phyloP scores from a whole-genome alignment of 2,888 invertebrate genomes.

The Pristionchus maxplancki region DNA sequence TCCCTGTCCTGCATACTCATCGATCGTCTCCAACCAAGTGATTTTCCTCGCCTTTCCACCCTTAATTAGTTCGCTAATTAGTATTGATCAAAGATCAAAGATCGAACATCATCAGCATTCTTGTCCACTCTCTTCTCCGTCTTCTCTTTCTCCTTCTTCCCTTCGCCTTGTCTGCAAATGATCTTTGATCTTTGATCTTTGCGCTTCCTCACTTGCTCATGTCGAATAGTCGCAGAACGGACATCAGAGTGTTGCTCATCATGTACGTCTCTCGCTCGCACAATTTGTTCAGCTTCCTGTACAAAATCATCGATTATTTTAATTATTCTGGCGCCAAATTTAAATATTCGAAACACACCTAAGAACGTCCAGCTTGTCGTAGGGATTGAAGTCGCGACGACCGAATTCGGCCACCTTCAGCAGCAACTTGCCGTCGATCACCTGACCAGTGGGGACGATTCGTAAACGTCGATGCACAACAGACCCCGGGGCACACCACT shows the following conservation, averaged over 20 bases:
- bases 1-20: neutral
- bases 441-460: constrained; percentile 46
- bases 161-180: neutral
- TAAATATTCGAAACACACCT: constrained; percentile 2
- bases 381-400: constrained; percentile 55
- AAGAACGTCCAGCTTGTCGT: constrained; percentile 51
- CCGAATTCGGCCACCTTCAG: constrained; percentile 42
- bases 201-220: neutral
- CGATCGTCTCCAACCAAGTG: constrained; percentile 21
- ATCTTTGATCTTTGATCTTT: neutral
- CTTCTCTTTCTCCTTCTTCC: neutral
- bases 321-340: neutral
- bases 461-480: neutral
- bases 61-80: neutral
- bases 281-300: constrained; percentile 50
- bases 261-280: constrained; percentile 56
- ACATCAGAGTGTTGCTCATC: constrained; percentile 27
- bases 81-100: neutral
- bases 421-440: constrained; percentile 53
- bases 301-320: neutral
- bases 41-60: neutral
- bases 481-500: neutral
- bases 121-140: neutral
- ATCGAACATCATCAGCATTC: neutral
- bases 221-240: neutral